Conservation (phyloP, 2,888 invertebrate genomes). For the Choreutis nemorana region DNA sequence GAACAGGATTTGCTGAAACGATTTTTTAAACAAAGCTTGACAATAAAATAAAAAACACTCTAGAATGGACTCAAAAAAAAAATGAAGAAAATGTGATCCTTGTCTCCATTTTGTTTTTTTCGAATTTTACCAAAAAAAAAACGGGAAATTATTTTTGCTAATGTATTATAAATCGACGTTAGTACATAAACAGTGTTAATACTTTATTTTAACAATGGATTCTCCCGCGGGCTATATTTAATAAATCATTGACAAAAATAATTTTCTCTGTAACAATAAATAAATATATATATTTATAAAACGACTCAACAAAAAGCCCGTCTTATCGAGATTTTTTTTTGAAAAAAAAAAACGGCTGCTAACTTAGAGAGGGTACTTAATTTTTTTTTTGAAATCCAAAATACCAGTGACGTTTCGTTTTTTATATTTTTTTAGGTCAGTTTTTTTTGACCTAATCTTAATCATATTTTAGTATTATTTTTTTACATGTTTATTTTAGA, state of each 20-base stretch:
- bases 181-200: no score
- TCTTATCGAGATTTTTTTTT: not conserved
- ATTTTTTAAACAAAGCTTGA: constrained; percentile 10
- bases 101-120: constrained; percentile 11
- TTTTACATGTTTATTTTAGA: constrained; percentile 15
- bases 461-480: constrained; percentile 16
- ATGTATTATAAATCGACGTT: no score
- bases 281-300: no score
- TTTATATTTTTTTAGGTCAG: constrained; percentile 10
- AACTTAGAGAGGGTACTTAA: constrained; percentile 45
- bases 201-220: no score
- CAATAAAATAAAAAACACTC: constrained; percentile 13
- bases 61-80: constrained; percentile 14
- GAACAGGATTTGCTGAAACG: not conserved
- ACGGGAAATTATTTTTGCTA: no score
- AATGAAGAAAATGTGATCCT: no score
- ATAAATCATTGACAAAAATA: no score
- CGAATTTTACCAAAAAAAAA: constrained; percentile 13
- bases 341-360: constrained; percentile 27
- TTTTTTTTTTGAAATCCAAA: constrained; percentile 17
- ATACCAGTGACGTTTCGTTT: constrained; percentile 29
- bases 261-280: no score
- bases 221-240: no score
- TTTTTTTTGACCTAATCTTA: constrained; percentile 14
- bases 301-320: no score